Evolutionary conservation across 2,888 invertebrate genomes (phyloP), one percentile per base, ranked within the genome.

Genomic region (Lycia hirtaria): DNA sequence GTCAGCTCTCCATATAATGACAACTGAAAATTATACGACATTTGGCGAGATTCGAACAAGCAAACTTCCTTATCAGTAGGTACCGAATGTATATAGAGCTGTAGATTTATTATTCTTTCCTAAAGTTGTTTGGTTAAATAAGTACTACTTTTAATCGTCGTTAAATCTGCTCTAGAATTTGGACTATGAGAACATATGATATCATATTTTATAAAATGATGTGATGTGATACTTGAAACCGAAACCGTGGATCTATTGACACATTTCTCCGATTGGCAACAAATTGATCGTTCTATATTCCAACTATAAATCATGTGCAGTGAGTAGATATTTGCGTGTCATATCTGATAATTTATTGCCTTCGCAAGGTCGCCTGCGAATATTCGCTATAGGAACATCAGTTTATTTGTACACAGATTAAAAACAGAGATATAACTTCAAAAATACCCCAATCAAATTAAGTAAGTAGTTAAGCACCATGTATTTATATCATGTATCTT

Each of bases 291-390:
- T 64, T 72, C 70, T 74, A 71, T 66, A 71, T 71, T 65, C 56
- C 65, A 59, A 57, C 53, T 40, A 50, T 56, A 86, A 87, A 87
- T 88, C 84, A 82, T 73, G 67, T 76, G 82, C 84, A 77, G 81
- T 84, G 83, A 81, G 79, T 79, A 71, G 78, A 84, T 82, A 87
- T 88, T 89, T 86, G 87, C 87, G 81, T 88, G 89, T 82, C 85
- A 81, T 79, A 84, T 83, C 76, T 75, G 75, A 73, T 70, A 81
- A 86, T 86, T 87, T 87, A 87, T 86, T 71, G 77, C 78, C 62
- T 70, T 70, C 65, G 72, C 86, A 87, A 87, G 86, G 87, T 83
- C 84, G 81, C 65, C 67, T 69, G 61, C 72, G 65, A 67, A 73
- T 32, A 47, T 40, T 50, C 28, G 50, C 51, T 30, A 40, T 47